phyloP scores from a whole-genome alignment of 2,113 vertebrate species.

The Marmota flaviventris region DNA sequence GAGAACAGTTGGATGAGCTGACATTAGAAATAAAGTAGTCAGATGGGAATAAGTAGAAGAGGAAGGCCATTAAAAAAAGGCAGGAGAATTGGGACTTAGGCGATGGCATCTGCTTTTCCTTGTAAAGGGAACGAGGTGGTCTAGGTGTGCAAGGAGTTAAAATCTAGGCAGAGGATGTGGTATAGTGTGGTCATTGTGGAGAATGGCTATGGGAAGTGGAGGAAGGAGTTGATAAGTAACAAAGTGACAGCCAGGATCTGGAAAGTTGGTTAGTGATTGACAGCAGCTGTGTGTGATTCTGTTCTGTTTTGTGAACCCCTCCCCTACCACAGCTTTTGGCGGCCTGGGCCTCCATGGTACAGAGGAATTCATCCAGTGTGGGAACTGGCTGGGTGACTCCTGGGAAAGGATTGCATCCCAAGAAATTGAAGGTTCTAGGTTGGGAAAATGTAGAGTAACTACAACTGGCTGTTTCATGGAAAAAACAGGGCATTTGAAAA shows the following conservation, averaged over 20 bases:
- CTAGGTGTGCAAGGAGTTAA: not conserved
- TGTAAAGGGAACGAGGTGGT: not conserved
- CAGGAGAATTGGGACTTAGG: not conserved
- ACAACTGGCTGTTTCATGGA: not conserved
- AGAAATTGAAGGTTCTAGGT: not conserved
- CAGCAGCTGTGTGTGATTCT: not conserved
- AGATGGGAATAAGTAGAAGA: not conserved
- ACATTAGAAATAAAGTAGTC: not conserved
- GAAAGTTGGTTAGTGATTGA: not conserved
- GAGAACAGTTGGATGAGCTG: not conserved
- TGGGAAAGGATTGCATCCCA: not conserved
- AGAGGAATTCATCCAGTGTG: not conserved
- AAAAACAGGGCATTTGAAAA: not conserved
- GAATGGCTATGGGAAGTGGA: not conserved
- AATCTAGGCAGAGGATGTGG: not conserved
- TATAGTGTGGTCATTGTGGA: not conserved
- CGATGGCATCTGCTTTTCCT: not conserved
- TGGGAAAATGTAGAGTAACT: not conserved
- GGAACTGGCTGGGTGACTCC: not conserved
- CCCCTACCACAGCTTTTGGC: not conserved
- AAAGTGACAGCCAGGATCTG: not conserved
- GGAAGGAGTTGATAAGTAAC: not conserved
- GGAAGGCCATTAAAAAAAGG: not conserved
- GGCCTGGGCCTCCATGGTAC: not conserved
- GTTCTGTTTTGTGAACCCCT: not conserved